Conservation (phyloP, 2,888 invertebrate genomes). For the Philonicus albiceps region DNA sequence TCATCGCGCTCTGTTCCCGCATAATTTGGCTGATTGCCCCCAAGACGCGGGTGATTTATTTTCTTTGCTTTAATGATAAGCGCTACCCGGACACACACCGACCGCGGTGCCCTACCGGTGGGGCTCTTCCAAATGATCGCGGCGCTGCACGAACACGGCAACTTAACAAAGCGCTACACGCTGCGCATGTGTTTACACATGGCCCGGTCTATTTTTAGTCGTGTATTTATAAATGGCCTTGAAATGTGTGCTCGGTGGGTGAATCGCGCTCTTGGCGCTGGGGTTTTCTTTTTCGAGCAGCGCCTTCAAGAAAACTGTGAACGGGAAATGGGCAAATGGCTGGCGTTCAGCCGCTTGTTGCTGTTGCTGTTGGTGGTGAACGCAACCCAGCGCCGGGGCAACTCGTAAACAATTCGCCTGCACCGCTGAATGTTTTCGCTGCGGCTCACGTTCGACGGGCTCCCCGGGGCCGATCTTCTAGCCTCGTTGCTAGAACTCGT, state of each 20-base stretch:
- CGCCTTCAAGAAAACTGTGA: background rate
- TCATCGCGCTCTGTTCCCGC: conserved; percentile 3
- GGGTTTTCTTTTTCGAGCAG: background rate
- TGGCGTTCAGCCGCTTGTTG: background rate
- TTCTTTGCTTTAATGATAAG: conserved; percentile 30
- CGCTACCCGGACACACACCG: background rate
- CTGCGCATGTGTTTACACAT: conserved; percentile 38
- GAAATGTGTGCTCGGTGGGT: conserved; percentile 44
- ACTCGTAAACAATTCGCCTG: background rate
- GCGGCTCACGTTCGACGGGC: background rate
- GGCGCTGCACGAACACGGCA: background rate
- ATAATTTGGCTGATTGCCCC: conserved; percentile 38
- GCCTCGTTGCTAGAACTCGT: background rate
- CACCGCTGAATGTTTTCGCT: background rate
- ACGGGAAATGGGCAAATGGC: background rate
- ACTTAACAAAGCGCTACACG: background rate
- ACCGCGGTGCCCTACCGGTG: background rate
- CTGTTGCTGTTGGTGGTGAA: background rate
- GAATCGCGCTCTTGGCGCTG: background rate
- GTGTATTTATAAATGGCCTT: conserved; percentile 49
- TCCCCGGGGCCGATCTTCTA: background rate
- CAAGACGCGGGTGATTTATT: conserved; percentile 36
- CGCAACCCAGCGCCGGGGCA: background rate
- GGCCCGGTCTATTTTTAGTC: conserved; percentile 44
- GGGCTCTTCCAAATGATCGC: background rate